Percentiles rank a stretch among this genome's conserved stretches.
Conservation (phyloP, 2,797 vertebrate species). For the Gadopsis bispinosus region DNA sequence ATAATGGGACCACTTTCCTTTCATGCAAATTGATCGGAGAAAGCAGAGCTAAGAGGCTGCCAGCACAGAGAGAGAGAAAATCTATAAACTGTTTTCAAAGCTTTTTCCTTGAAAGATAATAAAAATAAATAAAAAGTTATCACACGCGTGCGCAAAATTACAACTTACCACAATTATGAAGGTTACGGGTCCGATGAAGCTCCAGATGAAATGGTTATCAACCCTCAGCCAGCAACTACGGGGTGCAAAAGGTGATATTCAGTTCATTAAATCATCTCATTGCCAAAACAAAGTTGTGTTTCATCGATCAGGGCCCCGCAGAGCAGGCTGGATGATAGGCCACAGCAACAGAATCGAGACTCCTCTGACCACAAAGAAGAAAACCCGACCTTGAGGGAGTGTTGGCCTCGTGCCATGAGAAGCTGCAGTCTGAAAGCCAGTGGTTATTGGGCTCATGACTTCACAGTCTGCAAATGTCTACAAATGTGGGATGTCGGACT, state of each 20-base stretch:
- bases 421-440: slow-evolving; percentile 62
- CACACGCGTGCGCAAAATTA: slow-evolving; percentile 26
- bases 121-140: background rate
- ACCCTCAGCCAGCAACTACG: slow-evolving; percentile 95
- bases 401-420: slow-evolving; percentile 66
- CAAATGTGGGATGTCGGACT: slow-evolving; percentile 52
- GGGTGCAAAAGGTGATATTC: slow-evolving; percentile 56
- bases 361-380: slow-evolving; percentile 71
- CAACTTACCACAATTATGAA: slow-evolving; percentile 95
- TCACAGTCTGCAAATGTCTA: slow-evolving; percentile 74
- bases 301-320: slow-evolving; percentile 66
- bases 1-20: slow-evolving; percentile 82
- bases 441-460: slow-evolving; percentile 67
- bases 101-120: slow-evolving; percentile 35
- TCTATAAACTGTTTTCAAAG: slow-evolving; percentile 69
- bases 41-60: slow-evolving; percentile 63
- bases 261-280: slow-evolving; percentile 66
- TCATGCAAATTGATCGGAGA: slow-evolving; percentile 83
- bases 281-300: slow-evolving; percentile 71
- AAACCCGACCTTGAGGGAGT: slow-evolving; percentile 65
- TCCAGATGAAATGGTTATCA: slow-evolving; percentile 99
- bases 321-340: slow-evolving; percentile 59
- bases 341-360: slow-evolving; percentile 53
- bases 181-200: slow-evolving; percentile 96
- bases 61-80: slow-evolving; percentile 49